phyloP scores from a whole-genome alignment of 2,888 invertebrate species.

The Nomada lathburiana region DNA sequence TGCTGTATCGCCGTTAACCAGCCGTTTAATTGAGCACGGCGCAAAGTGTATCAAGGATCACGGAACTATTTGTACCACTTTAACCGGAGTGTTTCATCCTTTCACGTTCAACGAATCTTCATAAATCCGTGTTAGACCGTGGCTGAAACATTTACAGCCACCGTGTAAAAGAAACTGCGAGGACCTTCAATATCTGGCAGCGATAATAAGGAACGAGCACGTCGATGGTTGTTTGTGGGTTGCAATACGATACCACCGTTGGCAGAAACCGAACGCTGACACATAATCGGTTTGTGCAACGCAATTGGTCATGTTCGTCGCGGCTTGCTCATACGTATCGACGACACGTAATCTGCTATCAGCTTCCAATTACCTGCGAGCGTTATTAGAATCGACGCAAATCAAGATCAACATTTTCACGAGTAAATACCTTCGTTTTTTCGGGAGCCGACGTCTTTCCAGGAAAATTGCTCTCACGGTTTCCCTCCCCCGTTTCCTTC shows the following conservation, averaged over 20 bases:
- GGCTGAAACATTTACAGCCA: neutral
- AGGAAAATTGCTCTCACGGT: constrained; percentile 8
- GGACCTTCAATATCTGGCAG: too few relatives aligned
- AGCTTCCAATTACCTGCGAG: constrained; percentile 2
- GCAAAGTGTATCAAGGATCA: too few relatives aligned
- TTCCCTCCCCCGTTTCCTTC: neutral
- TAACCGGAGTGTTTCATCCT: neutral
- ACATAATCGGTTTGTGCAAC: constrained; percentile 20
- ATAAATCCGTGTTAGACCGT: neutral
- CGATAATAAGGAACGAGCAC: too few relatives aligned
- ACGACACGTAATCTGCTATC: neutral
- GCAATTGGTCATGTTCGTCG: constrained; percentile 27
- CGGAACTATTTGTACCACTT: neutral
- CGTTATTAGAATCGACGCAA: constrained; percentile 14
- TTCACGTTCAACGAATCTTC: neutral
- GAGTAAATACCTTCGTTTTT: neutral
- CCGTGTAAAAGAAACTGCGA: neutral
- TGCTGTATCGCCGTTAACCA: too few relatives aligned
- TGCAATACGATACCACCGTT: neutral
- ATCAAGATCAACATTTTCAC: neutral
- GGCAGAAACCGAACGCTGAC: constrained; percentile 8
- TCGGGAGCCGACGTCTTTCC: neutral
- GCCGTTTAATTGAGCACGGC: neutral
- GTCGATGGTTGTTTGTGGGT: neutral
- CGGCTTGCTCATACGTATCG: neutral